Evolutionary conservation across 2,797 vertebrate species (phyloP), one percentile per base, ranked within the genome.

Genomic region (Leptatherina wallacei): DNA sequence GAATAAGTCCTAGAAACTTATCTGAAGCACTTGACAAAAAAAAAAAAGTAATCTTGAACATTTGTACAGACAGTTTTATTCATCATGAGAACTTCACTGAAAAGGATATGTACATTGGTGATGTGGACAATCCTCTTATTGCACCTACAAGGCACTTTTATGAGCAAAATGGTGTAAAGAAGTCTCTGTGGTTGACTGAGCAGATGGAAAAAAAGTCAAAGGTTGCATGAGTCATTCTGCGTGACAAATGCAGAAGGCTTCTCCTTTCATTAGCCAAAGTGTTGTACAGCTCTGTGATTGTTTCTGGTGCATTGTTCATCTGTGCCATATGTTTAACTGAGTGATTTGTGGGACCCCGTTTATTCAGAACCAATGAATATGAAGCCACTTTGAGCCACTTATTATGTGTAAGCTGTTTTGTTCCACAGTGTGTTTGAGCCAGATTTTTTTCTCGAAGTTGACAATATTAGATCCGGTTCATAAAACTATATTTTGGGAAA

Each of bases 191-290:
- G 61, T 56, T 9, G 36, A 47, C 24, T 38, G 51, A 61, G 62
- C 42, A 22, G 47, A 40, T 27, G 30, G 47, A 22, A 70, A 69
- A 27, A 54, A 61, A 16, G 27, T 14, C 22, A 70, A 64, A n/a
- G 32, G 47, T 49, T 63, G 16, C 29, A 75, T 81, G 71, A 85
- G 61, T 86, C 86, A 88, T 60, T 64, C n/a, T 62, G 36, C 60
- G 71, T 63, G 67, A 52, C 56, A 66, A 66, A 73, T 69, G 68
- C 56, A 61, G 73, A 79, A 78, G 55, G 18, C 2, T 3, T 73
- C 61, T 74, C 74, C 32, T 68, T 80, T 76, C 24, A 73, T 20
- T 2, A 1, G 1, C 22, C 33, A 13, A 73, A 56, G 24, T 55
- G 16, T 30, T 18, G 14, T 55, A 13, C 14, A 29, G 20, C 44